These are phyloP conservation scores for Candidula unifasciata DNA, from an alignment of 2,888 invertebrate species.

Conservation along the genomic window DNA sequence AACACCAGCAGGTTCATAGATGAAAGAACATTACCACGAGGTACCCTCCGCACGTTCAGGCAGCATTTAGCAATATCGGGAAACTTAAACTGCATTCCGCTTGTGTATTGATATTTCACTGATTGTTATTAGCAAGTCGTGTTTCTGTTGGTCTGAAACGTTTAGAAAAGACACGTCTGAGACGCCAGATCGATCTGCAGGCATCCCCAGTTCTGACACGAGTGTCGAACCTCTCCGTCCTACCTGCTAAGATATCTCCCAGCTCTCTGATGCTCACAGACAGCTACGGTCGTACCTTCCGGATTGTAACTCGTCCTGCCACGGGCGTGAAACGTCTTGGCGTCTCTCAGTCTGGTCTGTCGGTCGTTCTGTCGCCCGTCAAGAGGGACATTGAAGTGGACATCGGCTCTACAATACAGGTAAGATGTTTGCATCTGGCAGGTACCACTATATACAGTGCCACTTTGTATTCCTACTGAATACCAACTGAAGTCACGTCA, in stretches of 20 bases:
- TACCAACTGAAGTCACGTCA: too few relatives aligned
- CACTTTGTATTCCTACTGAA: too few relatives aligned
- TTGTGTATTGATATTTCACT: too few relatives aligned
- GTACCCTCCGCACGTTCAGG: too few relatives aligned
- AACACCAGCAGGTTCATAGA: too few relatives aligned
- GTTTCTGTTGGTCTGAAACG: not conserved
- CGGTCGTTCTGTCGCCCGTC: constrained; percentile 49
- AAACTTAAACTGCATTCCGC: too few relatives aligned
- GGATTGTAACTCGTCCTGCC: constrained; percentile 51
- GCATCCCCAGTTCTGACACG: not conserved
- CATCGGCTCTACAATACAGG: constrained; percentile 41
- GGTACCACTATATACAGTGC: too few relatives aligned
- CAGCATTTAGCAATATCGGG: too few relatives aligned
- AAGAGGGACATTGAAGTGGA: constrained; percentile 50
- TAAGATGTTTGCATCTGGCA: constrained; percentile 7
- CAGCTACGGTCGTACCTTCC: constrained; percentile 49
- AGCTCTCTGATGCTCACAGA: constrained; percentile 50
- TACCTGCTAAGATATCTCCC: not conserved
- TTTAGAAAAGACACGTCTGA: not conserved
- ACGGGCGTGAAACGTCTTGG: constrained; percentile 49
- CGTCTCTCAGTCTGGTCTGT: constrained; percentile 40
- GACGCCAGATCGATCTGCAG: too few relatives aligned
- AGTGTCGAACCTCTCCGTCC: constrained; percentile 8
- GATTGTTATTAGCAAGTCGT: not conserved
- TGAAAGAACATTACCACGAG: too few relatives aligned